These are phyloP conservation scores for Ferrisia virgata DNA, from an alignment of 2,888 invertebrate species.

Conservation along the genomic window DNA sequence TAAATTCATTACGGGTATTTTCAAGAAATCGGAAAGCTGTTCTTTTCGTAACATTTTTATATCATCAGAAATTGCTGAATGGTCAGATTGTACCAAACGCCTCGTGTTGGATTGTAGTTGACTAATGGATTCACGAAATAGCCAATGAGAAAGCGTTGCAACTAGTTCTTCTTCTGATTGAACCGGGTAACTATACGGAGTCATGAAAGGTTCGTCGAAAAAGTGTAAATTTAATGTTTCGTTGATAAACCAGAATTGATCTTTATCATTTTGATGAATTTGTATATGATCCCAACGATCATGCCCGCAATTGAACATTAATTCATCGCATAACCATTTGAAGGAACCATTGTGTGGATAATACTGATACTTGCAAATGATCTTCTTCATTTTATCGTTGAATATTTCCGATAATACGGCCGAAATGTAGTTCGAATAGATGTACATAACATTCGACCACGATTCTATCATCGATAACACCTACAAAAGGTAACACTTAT, in stretches of 20 bases:
- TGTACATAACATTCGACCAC: slow-evolving; percentile 6
- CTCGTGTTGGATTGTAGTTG: slow-evolving; percentile 8
- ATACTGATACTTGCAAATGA: slow-evolving; percentile 8
- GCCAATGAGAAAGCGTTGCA: slow-evolving; percentile 16
- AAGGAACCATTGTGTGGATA: background rate
- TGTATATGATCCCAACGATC: background rate
- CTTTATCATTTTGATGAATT: background rate
- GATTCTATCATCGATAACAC: slow-evolving; percentile 28
- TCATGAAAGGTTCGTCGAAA: slow-evolving; percentile 22
- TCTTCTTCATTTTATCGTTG: background rate
- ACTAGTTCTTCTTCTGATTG: slow-evolving; percentile 21
- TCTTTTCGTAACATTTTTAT: slow-evolving; percentile 8
- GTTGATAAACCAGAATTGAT: slow-evolving; percentile 27
- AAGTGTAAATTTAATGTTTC: slow-evolving; percentile 25
- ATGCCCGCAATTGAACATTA: background rate
- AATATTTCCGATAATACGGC: slow-evolving; percentile 28
- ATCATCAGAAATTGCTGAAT: background rate
- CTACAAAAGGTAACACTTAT: background rate
- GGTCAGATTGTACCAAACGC: background rate
- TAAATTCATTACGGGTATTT: slow-evolving; percentile 9
- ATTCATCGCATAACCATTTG: slow-evolving; percentile 35
- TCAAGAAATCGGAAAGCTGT: background rate
- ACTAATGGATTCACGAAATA: slow-evolving; percentile 18
- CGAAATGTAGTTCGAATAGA: slow-evolving; percentile 34
- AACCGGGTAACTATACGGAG: background rate